A percentile compares a stretch with the other conserved stretches of the same genome.
Conservation (phyloP, 2,113 vertebrate genomes). For the Nyctibius bracteatus region DNA sequence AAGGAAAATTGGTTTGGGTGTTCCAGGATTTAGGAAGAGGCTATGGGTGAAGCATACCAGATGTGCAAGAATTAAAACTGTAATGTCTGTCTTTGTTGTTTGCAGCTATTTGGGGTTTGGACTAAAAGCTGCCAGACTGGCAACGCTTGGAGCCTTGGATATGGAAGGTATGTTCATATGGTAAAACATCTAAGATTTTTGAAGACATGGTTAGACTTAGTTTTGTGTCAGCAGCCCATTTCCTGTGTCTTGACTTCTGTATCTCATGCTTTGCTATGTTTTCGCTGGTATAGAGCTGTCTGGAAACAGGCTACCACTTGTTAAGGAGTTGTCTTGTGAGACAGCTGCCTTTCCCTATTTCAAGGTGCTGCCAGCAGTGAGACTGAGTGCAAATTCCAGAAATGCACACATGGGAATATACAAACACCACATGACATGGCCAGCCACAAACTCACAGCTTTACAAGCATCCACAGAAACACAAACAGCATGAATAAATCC, state of each 20-base stretch:
- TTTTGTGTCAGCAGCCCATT: background rate
- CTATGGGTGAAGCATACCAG: background rate
- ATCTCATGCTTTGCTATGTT: background rate
- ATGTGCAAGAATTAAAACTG: background rate
- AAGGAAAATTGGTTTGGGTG: background rate
- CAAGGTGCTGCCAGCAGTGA: background rate
- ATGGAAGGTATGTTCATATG: slow-evolving; percentile 78
- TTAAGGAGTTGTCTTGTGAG: background rate
- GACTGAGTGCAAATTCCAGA: background rate
- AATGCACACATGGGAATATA: background rate
- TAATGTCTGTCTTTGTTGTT: background rate
- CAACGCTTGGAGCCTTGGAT: slow-evolving; percentile 88
- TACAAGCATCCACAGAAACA: background rate
- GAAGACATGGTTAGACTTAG: background rate
- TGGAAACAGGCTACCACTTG: background rate
- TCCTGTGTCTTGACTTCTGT: background rate
- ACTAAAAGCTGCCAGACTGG: slow-evolving; percentile 87
- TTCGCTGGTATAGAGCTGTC: background rate
- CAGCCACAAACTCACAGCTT: background rate
- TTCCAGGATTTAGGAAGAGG: background rate
- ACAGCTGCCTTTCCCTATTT: background rate
- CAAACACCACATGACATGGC: background rate
- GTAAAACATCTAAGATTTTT: background rate
- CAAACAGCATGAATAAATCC: background rate
- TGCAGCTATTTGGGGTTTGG: slow-evolving; percentile 95